Evolutionary conservation across 2,113 vertebrate genomes (phyloP).

Genomic region (Salminus brasiliensis): DNA sequence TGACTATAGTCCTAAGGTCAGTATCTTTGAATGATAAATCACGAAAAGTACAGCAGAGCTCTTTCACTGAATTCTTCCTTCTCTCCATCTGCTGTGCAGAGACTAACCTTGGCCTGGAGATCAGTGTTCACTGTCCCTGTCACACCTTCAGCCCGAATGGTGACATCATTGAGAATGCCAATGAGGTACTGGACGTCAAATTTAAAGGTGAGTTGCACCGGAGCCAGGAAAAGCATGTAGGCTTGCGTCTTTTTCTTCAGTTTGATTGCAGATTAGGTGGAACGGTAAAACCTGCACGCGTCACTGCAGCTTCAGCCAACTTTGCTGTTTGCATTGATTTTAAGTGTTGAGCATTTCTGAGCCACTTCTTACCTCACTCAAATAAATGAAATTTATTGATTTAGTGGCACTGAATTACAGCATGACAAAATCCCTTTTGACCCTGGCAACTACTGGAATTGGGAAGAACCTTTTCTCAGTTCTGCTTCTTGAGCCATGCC

Average conservation of each 20-base stretch:
- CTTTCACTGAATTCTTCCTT: background rate
- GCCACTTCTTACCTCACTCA: background rate
- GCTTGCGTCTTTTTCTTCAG: background rate
- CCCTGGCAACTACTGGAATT: too few species aligned
- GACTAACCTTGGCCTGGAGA: constrained; percentile 93
- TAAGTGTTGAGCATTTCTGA: background rate
- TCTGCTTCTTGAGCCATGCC: background rate
- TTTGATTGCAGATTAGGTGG: background rate
- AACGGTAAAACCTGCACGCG: background rate
- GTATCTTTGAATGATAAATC: background rate
- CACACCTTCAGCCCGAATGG: constrained; percentile 94
- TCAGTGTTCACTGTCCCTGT: constrained; percentile 95
- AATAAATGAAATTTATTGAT: background rate
- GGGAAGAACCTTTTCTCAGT: background rate
- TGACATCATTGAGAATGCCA: constrained; percentile 88
- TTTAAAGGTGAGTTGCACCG: constrained; percentile 86
- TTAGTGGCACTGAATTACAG: background rate
- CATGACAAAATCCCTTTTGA: background rate
- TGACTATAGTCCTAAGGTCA: background rate
- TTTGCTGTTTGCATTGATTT: background rate
- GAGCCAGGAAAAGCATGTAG: background rate
- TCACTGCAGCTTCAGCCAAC: background rate
- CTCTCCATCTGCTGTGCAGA: constrained; percentile 73
- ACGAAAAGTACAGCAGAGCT: background rate
- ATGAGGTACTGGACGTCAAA: constrained; percentile 92